Percentiles rank a stretch among this genome's conserved stretches.
Evolutionary conservation across 2,113 vertebrate genomes (phyloP).

Genomic region (Oryzias melastigma): DNA sequence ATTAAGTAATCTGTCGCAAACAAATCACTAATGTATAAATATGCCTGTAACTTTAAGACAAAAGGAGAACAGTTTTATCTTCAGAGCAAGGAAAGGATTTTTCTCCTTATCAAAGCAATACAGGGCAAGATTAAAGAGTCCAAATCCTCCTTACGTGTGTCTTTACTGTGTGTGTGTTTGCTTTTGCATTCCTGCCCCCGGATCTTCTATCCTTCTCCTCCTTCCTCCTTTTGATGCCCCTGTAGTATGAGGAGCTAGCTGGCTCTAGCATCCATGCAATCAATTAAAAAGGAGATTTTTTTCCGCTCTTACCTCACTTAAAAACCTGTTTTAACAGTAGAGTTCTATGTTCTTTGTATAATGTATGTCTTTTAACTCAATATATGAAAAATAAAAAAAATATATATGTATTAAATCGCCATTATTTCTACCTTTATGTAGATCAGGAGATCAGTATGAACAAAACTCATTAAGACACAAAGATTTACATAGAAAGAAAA

Average conservation of each 20-base stretch:
- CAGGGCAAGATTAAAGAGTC: constrained; percentile 77
- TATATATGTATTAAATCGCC: no score
- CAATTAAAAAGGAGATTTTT: no score
- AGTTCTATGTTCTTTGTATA: no score
- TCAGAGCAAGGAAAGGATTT: constrained; percentile 63
- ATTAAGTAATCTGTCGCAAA: constrained; percentile 69
- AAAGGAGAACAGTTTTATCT: constrained; percentile 74
- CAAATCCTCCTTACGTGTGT: constrained; percentile 69
- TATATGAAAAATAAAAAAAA: no score
- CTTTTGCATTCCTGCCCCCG: constrained; percentile 64
- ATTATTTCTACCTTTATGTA: no score
- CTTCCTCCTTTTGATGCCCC: constrained; percentile 59
- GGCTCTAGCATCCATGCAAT: constrained; percentile 56
- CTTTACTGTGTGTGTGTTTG: constrained; percentile 47
- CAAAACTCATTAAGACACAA: no score
- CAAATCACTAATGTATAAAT: constrained; percentile 72
- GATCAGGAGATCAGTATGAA: no score
- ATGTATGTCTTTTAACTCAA: no score
- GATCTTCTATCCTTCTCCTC: constrained; percentile 59
- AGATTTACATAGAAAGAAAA: no score
- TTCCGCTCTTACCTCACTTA: no score
- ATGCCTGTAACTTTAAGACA: constrained; percentile 70
- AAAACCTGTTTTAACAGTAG: no score
- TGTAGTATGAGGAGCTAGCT: constrained; percentile 57
- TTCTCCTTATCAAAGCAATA: constrained; percentile 75